Conservation (phyloP, 2,113 vertebrate species). For the Mastomys natalensis region DNA sequence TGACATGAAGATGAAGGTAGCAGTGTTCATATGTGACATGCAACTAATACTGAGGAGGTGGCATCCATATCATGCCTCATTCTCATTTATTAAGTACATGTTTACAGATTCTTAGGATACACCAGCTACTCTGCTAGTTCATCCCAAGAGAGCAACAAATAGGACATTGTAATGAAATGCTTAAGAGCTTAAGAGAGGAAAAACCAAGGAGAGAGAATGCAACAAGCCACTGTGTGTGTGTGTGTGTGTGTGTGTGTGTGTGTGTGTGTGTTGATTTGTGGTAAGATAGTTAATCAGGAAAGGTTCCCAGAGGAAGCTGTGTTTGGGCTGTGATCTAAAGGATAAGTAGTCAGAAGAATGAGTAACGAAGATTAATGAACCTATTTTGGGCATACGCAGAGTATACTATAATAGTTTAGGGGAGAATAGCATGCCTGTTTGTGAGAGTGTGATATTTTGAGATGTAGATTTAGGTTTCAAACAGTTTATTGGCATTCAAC, state of each 20-base stretch:
- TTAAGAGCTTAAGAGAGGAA: not conserved
- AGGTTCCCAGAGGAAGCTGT: not conserved
- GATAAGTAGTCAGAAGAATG: not conserved
- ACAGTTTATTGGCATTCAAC: not conserved
- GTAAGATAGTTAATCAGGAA: not conserved
- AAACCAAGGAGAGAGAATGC: not conserved
- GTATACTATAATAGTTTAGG: not conserved
- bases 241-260: not conserved
- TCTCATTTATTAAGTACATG: not conserved
- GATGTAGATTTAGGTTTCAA: not conserved
- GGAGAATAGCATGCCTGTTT: not conserved
- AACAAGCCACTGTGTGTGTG: not conserved
- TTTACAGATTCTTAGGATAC: not conserved
- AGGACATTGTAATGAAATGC: not conserved
- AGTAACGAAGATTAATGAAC: not conserved
- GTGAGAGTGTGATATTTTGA: not conserved
- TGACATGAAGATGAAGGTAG: not conserved
- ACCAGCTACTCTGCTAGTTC: not conserved
- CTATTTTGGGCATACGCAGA: not conserved
- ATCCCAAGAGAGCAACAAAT: not conserved
- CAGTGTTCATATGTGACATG: not conserved
- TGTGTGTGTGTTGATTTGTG: no score
- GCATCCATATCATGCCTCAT: not conserved
- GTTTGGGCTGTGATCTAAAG: not conserved
- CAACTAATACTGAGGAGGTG: not conserved